phyloP scores from a whole-genome alignment of 2,113 vertebrate genomes.

The Pseudorectes ferrugineus region DNA sequence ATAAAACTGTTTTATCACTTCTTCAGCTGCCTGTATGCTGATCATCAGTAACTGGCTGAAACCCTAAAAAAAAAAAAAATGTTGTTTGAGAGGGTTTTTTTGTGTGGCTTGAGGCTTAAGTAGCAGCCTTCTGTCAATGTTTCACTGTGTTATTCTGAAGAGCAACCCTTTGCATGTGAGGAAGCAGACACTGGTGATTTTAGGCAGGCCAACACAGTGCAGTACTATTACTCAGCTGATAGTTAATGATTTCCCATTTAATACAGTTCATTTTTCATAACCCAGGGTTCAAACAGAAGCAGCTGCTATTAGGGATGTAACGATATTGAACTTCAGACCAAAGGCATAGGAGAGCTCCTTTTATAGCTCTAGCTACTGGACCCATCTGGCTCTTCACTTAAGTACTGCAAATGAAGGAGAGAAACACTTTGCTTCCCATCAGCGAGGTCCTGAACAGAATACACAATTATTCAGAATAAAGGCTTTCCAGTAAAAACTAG shows the following conservation, averaged over 20 bases:
- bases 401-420: conserved; percentile 31
- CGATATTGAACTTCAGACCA: conserved; percentile 64
- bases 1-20: neutral
- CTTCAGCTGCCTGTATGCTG: neutral
- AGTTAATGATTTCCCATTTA: conserved; percentile 73
- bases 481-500: conserved; percentile 48
- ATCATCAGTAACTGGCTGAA: conserved; percentile 1
- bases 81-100: neutral
- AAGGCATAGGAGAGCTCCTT: conserved; percentile 42
- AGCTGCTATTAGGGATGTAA: conserved; percentile 56
- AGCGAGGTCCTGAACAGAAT: conserved; percentile 40
- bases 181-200: conserved; percentile 49
- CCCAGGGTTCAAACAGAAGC: conserved; percentile 67
- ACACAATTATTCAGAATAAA: conserved; percentile 53
- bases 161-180: conserved; percentile 16
- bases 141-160: conserved; percentile 27
- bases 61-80: neutral
- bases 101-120: neutral
- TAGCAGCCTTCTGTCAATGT: neutral
- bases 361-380: conserved; percentile 31
- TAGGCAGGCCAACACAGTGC: conserved; percentile 24
- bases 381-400: conserved; percentile 57
- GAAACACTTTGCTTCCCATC: conserved; percentile 55
- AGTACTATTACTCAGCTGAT: conserved; percentile 60
- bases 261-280: conserved; percentile 66